Evolutionary conservation across 1,140 invertebrate genomes (phyloP).

Genomic region (Lepidostoma basale): DNA sequence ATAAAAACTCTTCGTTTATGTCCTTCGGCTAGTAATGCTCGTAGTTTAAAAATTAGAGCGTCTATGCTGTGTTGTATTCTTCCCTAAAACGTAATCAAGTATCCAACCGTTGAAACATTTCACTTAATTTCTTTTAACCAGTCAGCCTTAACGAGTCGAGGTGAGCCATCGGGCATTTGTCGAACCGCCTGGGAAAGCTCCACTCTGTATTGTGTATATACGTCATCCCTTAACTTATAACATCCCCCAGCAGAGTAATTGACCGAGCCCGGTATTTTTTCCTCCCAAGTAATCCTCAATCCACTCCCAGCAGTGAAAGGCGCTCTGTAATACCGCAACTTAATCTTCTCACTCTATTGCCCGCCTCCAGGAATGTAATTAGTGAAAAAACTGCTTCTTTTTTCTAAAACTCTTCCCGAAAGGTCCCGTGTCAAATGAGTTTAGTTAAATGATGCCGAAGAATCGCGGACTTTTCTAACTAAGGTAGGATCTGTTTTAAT

Average conservation of each 20-base stretch:
- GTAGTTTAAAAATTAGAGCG: too few species aligned
- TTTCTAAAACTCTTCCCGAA: neutral
- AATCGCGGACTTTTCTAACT: neutral
- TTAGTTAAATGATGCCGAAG: conserved; percentile 11
- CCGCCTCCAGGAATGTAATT: neutral
- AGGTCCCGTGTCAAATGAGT: neutral
- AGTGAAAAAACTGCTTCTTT: neutral
- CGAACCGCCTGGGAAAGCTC: too few species aligned
- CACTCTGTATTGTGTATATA: too few species aligned
- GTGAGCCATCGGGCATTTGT: too few species aligned
- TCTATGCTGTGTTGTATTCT: too few species aligned
- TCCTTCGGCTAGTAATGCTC: too few species aligned
- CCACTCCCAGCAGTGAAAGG: neutral
- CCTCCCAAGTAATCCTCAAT: neutral
- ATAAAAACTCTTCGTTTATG: too few species aligned
- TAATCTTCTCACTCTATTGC: conserved; percentile 7
- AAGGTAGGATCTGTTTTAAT: neutral
- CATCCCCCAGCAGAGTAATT: neutral
- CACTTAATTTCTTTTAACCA: too few species aligned
- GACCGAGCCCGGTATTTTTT: neutral
- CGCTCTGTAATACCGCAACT: neutral
- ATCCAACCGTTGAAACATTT: too few species aligned
- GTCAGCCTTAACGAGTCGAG: too few species aligned
- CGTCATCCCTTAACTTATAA: neutral
- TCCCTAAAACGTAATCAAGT: too few species aligned